Conservation (phyloP, 2,113 vertebrate genomes). For the Dinomys branickii region DNA sequence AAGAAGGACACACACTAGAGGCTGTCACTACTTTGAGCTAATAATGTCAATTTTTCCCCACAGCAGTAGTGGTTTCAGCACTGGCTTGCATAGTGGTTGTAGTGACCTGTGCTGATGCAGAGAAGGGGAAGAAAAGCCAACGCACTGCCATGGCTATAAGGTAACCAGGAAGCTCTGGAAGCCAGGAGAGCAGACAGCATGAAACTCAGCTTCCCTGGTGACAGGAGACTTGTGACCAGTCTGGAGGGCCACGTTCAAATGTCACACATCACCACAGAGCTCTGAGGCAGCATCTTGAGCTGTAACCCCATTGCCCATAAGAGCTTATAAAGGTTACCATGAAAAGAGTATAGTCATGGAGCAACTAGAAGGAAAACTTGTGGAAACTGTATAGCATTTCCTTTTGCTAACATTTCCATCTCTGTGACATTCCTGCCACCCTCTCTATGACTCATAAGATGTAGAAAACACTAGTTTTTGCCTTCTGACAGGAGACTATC, state of each 20-base stretch:
- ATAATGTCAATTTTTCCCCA: neutral
- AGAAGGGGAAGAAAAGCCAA: neutral
- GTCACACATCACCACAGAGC: fast-evolving
- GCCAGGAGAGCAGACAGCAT: neutral
- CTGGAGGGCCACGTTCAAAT: fast-evolving
- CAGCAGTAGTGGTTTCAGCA: neutral
- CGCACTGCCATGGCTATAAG: fast-evolving
- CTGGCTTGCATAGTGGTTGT: fast-evolving
- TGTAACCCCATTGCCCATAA: neutral
- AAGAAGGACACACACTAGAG: fast-evolving
- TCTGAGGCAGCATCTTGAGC: fast-evolving
- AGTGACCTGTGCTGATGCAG: fast-evolving
- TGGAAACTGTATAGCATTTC: neutral
- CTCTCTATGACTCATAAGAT: neutral
- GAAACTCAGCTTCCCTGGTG: too few species aligned
- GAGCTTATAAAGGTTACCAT: fast-evolving
- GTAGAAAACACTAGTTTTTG: neutral
- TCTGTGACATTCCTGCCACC: neutral
- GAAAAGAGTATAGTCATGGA: neutral
- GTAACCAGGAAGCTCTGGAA: fast-evolving
- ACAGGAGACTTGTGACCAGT: too few species aligned
- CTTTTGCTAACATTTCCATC: neutral
- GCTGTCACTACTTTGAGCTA: neutral
- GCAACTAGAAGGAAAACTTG: neutral
- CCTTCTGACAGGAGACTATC: fast-evolving